phyloP scores from a whole-genome alignment of 2,113 vertebrate species.

The Crocuta crocuta region DNA sequence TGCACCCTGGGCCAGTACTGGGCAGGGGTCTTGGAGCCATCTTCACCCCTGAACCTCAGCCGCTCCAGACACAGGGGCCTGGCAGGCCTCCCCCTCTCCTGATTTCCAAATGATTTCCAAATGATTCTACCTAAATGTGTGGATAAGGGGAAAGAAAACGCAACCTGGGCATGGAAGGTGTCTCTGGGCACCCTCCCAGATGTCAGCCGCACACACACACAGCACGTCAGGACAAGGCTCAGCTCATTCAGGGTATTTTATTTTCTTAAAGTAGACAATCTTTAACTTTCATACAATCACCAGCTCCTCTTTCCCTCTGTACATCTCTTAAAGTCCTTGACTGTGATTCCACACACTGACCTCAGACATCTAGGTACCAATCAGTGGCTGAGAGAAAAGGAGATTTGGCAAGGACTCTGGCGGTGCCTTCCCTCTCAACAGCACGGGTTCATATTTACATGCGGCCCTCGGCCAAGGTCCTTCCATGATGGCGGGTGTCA shows the following conservation, averaged over 20 bases:
- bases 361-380: conserved; percentile 68
- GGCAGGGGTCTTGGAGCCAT: background rate
- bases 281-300: conserved; percentile 75
- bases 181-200: background rate
- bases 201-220: background rate
- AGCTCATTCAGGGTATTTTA: conserved; percentile 86
- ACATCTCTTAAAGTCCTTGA: conserved; percentile 84
- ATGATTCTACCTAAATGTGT: background rate
- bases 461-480: conserved; percentile 79
- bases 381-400: conserved; percentile 69
- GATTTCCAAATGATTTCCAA: background rate
- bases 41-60: no score
- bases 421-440: conserved; percentile 82
- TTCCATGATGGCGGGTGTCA: background rate
- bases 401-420: conserved; percentile 75
- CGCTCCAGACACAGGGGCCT: rapidly evolving
- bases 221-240: conserved; percentile 73
- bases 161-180: background rate
- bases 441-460: conserved; percentile 82
- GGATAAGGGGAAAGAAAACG: background rate
- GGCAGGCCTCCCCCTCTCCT: background rate
- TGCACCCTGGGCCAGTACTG: background rate
- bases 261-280: conserved; percentile 87
- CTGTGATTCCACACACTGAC: conserved; percentile 83
- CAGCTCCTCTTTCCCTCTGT: conserved; percentile 67